Conservation (phyloP, 2,888 invertebrate genomes). For the Orthosia gothica region DNA sequence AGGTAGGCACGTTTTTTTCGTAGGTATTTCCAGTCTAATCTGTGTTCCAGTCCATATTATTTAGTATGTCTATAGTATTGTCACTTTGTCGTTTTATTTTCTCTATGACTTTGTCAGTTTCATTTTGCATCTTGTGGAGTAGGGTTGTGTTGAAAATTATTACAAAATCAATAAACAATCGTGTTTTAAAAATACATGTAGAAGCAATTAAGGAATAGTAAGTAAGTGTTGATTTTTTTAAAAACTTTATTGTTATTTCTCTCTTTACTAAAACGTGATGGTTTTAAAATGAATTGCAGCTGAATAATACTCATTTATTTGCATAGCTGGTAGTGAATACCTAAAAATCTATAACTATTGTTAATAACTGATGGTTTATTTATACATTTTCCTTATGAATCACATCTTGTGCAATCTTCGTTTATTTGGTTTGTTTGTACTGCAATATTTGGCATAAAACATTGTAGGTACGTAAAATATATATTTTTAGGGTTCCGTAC, state of each 20-base stretch:
- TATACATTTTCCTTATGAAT: slow-evolving; percentile 33
- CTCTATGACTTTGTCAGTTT: no score
- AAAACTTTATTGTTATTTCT: background rate
- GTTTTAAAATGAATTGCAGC: background rate
- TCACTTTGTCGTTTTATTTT: no score
- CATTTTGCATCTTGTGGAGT: background rate
- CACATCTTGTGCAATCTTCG: background rate
- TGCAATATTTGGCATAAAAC: background rate
- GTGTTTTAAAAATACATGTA: slow-evolving; percentile 39
- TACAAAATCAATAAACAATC: slow-evolving; percentile 3
- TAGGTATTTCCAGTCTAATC: no score
- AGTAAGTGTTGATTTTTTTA: slow-evolving; percentile 32
- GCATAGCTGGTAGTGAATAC: slow-evolving; percentile 1
- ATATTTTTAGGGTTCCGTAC: no score
- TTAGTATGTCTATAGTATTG: no score
- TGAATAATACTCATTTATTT: slow-evolving; percentile 1
- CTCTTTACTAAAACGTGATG: background rate
- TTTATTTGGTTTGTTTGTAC: background rate
- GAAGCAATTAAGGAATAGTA: slow-evolving; percentile 15
- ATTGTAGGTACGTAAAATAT: background rate
- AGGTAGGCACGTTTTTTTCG: no score
- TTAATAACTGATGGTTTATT: background rate
- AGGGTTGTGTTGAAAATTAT: slow-evolving; percentile 13
- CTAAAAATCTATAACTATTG: background rate
- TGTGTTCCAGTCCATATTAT: no score